These are phyloP conservation scores for Hucho hucho DNA, from an alignment of 2,113 vertebrate species.

Conservation along the genomic window DNA sequence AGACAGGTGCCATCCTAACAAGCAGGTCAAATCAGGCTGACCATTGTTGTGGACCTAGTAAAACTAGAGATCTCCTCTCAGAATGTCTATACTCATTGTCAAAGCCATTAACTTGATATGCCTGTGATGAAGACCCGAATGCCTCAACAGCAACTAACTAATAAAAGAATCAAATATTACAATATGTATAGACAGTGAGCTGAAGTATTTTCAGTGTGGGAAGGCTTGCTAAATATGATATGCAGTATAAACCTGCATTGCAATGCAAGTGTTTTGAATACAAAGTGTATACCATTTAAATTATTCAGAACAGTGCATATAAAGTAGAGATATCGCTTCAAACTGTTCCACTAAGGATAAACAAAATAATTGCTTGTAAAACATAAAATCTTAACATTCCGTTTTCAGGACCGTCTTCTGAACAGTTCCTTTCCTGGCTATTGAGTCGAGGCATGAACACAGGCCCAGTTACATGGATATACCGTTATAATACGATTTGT, in stretches of 20 bases:
- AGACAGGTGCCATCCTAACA: not conserved
- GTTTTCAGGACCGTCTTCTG: slow-evolving; percentile 69
- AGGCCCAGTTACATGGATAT: slow-evolving; percentile 69
- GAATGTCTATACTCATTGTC: slow-evolving; percentile 8
- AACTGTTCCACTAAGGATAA: not conserved
- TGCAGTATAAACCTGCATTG: not conserved
- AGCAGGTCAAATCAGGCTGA: slow-evolving; percentile 19
- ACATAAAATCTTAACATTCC: slow-evolving; percentile 43
- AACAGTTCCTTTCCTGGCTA: slow-evolving; percentile 70
- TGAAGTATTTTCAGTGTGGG: not conserved
- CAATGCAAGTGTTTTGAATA: slow-evolving; percentile 26
- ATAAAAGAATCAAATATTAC: not conserved
- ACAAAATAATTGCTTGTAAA: slow-evolving; percentile 27
- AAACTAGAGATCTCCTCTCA: slow-evolving; percentile 30
- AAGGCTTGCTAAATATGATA: not conserved
- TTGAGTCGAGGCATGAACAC: slow-evolving; percentile 48
- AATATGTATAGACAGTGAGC: not conserved
- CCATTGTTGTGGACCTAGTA: slow-evolving; percentile 15
- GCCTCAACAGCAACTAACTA: slow-evolving; percentile 9
- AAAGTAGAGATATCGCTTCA: not conserved
- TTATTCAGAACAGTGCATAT: not conserved
- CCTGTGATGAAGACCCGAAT: not conserved
- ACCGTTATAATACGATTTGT: slow-evolving; percentile 13
- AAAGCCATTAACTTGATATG: not conserved
- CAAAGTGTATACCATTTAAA: not conserved